These are phyloP conservation scores for Malurus cyaneus DNA, from an alignment of 2,113 vertebrate genomes.

Conservation along the genomic window DNA sequence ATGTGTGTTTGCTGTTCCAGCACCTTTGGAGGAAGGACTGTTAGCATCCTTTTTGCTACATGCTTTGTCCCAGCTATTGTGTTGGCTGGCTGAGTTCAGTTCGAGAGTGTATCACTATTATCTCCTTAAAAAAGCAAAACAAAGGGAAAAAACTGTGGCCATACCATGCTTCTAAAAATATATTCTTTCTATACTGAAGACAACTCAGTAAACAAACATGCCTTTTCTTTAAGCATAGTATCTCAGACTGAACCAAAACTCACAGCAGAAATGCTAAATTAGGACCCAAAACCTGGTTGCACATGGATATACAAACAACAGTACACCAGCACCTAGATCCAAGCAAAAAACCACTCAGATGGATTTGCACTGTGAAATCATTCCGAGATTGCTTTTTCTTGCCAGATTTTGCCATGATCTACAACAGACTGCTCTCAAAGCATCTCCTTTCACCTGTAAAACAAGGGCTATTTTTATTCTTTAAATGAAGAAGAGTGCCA, in stretches of 20 bases:
- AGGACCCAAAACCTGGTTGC: neutral
- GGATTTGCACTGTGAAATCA: slow-evolving; percentile 60
- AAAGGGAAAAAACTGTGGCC: neutral
- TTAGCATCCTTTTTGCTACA: neutral
- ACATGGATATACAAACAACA: neutral
- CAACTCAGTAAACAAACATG: neutral
- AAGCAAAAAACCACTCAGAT: slow-evolving; percentile 32
- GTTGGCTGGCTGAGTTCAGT: neutral
- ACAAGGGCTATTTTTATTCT: slow-evolving; percentile 25
- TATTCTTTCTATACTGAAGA: neutral
- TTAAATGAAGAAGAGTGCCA: slow-evolving; percentile 24
- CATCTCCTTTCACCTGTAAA: slow-evolving; percentile 22
- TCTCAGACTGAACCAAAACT: neutral
- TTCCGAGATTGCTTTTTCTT: slow-evolving; percentile 31
- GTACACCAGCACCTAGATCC: neutral
- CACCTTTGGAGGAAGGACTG: neutral
- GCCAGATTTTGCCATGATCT: slow-evolving; percentile 53
- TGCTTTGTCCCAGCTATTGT: neutral
- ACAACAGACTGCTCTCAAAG: neutral
- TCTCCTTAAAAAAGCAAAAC: neutral
- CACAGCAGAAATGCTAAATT: slow-evolving; percentile 2
- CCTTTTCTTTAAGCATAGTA: neutral
- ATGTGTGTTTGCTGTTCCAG: neutral
- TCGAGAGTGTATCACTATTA: neutral
- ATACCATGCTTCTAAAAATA: neutral